Evolutionary conservation across 1,140 invertebrate genomes (phyloP).

Genomic region (Ylistrum balloti): DNA sequence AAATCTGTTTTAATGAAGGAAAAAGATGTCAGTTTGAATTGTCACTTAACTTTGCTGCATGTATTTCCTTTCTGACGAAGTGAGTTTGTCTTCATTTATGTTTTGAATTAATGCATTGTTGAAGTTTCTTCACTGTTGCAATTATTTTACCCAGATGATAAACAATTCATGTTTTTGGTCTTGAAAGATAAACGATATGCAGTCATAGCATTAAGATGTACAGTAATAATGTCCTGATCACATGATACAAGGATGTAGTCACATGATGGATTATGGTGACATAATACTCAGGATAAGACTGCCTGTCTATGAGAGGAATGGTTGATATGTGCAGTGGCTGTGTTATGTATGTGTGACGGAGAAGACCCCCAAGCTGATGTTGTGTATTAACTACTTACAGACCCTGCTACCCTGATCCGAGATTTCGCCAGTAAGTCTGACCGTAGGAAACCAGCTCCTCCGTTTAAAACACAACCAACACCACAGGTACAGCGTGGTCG

Average conservation of each 20-base stretch:
- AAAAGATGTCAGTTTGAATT: no score
- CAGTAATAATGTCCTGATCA: neutral
- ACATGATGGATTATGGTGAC: neutral
- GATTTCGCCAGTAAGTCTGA: neutral
- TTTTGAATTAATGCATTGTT: no score
- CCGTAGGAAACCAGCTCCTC: neutral
- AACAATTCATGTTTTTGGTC: neutral
- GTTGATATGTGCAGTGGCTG: neutral
- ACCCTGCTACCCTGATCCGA: neutral
- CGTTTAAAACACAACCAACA: neutral
- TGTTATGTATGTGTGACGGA: slow-evolving; percentile 15
- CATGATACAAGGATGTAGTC: no score
- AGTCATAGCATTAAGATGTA: neutral
- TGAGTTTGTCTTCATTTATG: no score
- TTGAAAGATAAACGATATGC: neutral
- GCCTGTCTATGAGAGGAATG: neutral
- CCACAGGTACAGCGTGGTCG: slow-evolving; percentile 1
- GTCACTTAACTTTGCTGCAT: no score
- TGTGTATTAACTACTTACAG: slow-evolving; percentile 30
- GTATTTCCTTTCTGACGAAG: no score
- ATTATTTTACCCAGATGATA: no score
- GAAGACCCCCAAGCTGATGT: slow-evolving; percentile 23
- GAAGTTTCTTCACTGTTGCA: no score
- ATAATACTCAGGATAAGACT: neutral
- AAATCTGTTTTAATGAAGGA: no score